Conservation (phyloP, 2,888 invertebrate species). For the Andrena fulva region DNA sequence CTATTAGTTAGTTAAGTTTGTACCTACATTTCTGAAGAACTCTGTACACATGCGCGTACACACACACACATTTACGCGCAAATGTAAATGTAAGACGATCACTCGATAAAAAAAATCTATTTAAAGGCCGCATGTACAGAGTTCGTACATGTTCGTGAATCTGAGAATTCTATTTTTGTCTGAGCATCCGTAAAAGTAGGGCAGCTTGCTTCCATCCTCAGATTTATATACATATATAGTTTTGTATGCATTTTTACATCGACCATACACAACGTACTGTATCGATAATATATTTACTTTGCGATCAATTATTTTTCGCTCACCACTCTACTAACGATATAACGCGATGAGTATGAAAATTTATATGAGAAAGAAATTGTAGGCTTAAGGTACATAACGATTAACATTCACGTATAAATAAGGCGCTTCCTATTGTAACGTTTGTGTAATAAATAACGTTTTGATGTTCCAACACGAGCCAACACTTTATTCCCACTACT, state of each 20-base stretch:
- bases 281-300: slow-evolving; percentile 4
- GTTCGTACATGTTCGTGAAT: background rate
- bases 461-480: slow-evolving; percentile 24
- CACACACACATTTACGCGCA: background rate
- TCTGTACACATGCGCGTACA: no score
- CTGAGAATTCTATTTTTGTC: slow-evolving; percentile 3
- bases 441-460: slow-evolving; percentile 50
- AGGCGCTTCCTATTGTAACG: slow-evolving; percentile 46
- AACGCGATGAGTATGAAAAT: background rate
- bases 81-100: background rate
- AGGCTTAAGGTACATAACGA: slow-evolving; percentile 20
- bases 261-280: slow-evolving; percentile 10
- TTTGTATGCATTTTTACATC: slow-evolving; percentile 22
- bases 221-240: background rate
- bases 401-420: slow-evolving; percentile 21
- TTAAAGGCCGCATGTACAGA: slow-evolving; percentile 4
- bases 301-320: background rate
- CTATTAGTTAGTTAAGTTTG: background rate
- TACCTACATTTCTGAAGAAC: no score
- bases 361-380: slow-evolving; percentile 10
- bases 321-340: background rate
- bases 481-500: slow-evolving; percentile 37
- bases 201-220: background rate
- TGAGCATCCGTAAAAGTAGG: background rate
- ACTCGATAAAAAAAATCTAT: background rate